Evolutionary conservation across 92 coral and sea anemone species (phyloP), one percentile per base, ranked within the genome.

Genomic region (Porites lobata): DNA sequence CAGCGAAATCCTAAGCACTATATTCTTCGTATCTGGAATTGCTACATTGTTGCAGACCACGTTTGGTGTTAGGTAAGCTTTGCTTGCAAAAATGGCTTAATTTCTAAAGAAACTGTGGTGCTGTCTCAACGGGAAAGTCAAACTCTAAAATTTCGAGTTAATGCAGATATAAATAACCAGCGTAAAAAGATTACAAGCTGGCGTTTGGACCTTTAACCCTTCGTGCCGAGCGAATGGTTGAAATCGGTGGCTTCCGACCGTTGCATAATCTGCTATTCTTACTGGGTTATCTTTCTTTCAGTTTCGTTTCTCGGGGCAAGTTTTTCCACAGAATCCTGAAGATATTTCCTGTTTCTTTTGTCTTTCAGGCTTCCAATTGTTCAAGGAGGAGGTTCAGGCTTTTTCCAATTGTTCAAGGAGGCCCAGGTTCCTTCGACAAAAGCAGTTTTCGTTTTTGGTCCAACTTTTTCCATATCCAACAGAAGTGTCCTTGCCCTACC

Each of bases 1-100:
- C 88, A 92, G 96, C 26, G 94, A 95, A 71, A 87, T 95, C 52
- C 79, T 95, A 75, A 93, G 98, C 53, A 93, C 98, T 3, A 86
- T 93, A 54, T 95, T 95, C 85, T 93, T 95, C 66, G 90, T 91
- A 22, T 93, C 96, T 43, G 96, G 98, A 11, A 81, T 93, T 56
- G 92, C 93, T 22, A 95, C 98, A 15, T 87, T 95, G 21, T 65
- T 93, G 20, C 98, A 95, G 47, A 38, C 47, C 0, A 38, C 47
- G 6, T 87, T 95, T 50, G 98, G 98, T 89, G 91, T 86, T 68
- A 85, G 95, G 47, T 38, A 38, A 38, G 47, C 47, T 38, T 38
- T 38, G 47, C 47, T 38, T 38, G 6, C 47, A 38, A 38, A 38
- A 38, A 38, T 38, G 5, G 47, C 47, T 38, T 38, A 38, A 38